These are phyloP conservation scores for Mesocricetus auratus DNA, from an alignment of 2,113 vertebrate genomes.

Conservation along the genomic window DNA sequence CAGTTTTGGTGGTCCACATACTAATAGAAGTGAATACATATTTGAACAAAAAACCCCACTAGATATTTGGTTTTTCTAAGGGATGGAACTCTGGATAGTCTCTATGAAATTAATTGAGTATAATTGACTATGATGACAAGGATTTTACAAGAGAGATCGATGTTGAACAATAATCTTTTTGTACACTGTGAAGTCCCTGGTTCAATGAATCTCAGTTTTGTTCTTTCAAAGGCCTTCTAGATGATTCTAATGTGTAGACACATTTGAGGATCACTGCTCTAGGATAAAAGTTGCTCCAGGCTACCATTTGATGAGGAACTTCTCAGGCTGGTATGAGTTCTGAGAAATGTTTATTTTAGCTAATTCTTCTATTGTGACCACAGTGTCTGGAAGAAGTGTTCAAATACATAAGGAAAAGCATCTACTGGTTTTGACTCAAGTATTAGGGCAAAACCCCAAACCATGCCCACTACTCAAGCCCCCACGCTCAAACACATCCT, in stretches of 20 bases:
- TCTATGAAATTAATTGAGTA: not conserved
- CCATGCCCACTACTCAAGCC: not conserved
- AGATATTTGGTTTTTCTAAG: conserved; percentile 1
- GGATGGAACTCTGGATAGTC: not conserved
- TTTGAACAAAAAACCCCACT: not conserved
- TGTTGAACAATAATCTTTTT: not conserved
- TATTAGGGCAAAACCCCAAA: not conserved
- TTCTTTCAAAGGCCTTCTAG: not conserved
- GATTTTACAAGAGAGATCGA: not conserved
- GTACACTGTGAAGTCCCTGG: not conserved
- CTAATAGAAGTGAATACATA: not conserved
- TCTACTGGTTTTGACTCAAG: not conserved
- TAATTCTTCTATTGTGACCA: not conserved
- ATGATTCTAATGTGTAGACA: not conserved
- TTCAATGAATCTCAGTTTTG: not conserved
- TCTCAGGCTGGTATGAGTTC: not conserved
- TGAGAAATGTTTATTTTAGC: not conserved
- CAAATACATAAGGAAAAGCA: not conserved
- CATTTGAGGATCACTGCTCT: not conserved
- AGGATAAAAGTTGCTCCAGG: not conserved
- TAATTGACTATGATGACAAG: conserved; percentile 22
- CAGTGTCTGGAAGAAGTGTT: not conserved
- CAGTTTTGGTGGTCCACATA: not conserved
- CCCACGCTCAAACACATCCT: not conserved
- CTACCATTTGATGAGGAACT: not conserved